Percentiles rank a stretch among this genome's conserved stretches.
phyloP scores from a whole-genome alignment of 2,888 invertebrate genomes.

The Agrotis segetum region DNA sequence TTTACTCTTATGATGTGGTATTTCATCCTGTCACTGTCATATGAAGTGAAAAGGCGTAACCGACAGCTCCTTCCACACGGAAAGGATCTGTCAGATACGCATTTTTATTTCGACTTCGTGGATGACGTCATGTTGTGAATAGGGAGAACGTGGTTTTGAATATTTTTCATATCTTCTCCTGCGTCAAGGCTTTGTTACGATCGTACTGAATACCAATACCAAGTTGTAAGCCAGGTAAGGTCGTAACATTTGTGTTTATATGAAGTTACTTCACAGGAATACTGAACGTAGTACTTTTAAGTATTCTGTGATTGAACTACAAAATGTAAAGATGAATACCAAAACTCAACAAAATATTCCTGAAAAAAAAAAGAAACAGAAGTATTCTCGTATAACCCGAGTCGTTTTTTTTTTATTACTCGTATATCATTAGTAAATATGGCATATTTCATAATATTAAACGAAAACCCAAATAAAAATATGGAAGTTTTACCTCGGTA shows the following conservation, averaged over 20 bases:
- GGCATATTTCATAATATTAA: too few species aligned
- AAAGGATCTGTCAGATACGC: slow-evolving; percentile 9
- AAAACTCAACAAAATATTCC: too few species aligned
- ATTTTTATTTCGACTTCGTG: slow-evolving; percentile 2
- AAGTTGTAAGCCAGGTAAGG: too few species aligned
- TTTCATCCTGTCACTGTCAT: slow-evolving; percentile 22
- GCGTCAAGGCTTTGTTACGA: slow-evolving; percentile 7
- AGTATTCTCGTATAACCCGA: too few species aligned
- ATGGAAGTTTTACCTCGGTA: too few species aligned
- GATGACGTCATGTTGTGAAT: slow-evolving; percentile 8
- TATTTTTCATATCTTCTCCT: slow-evolving; percentile 29
- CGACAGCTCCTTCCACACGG: slow-evolving; percentile 4
- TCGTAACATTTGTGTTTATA: background rate
- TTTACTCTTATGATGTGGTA: slow-evolving; percentile 24
- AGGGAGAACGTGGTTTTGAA: slow-evolving; percentile 17
- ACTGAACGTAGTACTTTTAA: too few species aligned
- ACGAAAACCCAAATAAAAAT: too few species aligned
- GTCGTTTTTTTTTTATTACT: too few species aligned
- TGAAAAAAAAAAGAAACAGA: too few species aligned
- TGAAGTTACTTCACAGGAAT: background rate
- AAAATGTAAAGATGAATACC: too few species aligned
- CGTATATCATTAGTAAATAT: too few species aligned
- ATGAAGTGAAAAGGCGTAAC: slow-evolving; percentile 4
- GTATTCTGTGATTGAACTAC: too few species aligned
- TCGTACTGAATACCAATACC: background rate